phyloP scores from a whole-genome alignment of 2,113 vertebrate species.

The Gyps fulvus region DNA sequence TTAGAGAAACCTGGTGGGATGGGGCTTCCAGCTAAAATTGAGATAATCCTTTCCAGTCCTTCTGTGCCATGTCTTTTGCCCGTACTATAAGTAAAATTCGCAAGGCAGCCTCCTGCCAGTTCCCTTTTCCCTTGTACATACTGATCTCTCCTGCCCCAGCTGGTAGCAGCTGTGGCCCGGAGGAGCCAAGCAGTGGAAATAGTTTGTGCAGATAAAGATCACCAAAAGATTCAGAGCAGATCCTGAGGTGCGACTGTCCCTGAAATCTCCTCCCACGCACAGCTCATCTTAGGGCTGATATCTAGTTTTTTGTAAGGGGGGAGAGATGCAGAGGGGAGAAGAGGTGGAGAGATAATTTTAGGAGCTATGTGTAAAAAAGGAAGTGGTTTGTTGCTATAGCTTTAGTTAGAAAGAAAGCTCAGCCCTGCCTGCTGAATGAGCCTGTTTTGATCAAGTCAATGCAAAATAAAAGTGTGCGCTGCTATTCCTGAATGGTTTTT shows the following conservation, averaged over 20 bases:
- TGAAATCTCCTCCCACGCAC: neutral
- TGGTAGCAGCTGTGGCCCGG: neutral
- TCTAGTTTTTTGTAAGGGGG: neutral
- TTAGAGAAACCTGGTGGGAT: neutral
- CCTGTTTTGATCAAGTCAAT: neutral
- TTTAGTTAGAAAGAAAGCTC: conserved; percentile 33
- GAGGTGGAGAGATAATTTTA: conserved; percentile 54
- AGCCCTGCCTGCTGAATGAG: neutral
- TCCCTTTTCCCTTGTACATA: neutral
- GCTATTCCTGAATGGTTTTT: neutral
- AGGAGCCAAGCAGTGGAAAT: neutral
- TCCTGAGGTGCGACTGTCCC: conserved; percentile 12
- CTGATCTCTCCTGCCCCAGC: neutral
- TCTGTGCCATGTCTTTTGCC: neutral
- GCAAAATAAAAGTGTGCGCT: neutral
- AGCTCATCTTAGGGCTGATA: neutral
- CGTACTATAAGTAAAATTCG: neutral
- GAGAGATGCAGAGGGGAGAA: neutral
- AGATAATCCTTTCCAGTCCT: conserved; percentile 1
- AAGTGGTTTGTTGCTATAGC: conserved; percentile 60
- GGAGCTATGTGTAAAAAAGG: conserved; percentile 36
- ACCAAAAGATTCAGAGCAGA: neutral
- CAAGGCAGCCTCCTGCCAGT: neutral
- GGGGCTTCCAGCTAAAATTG: neutral
- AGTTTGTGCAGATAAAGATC: conserved; percentile 40